Evolutionary conservation across 2,113 vertebrate species (phyloP), one percentile per base, ranked within the genome.

Genomic region (Rattus rattus): DNA sequence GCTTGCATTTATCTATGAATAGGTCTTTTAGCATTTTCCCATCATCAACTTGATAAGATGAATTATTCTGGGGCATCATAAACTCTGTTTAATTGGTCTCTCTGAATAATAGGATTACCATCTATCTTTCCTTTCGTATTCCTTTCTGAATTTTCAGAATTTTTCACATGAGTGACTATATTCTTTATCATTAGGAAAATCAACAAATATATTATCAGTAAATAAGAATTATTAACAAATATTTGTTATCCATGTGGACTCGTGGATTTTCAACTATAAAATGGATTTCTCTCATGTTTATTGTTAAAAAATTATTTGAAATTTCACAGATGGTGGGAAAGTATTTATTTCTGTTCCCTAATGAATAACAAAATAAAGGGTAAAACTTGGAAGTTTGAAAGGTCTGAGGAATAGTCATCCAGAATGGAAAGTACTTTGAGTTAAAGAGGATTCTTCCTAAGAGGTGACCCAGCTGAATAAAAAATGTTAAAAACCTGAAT

Each of bases 401-500:
- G 67, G 67, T 52, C 88, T 80, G 94, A 76, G 65, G 1, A 61
- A 17, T 39, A 67, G 56, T 39, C 52, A 54, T 92, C 70, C 33
- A 8, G 70, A 77, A 93, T 70, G 89, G 52, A 92, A 95, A 63
- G 52, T 76, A 28, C 70, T 92, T 86, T 91, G 43, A 63, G 39
- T 76, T 80, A 80, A 90, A 47, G 59, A 63, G 75, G 28, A n/a
- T 94, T 93, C 85, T 22, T 36, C 20, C 36, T 91, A 93, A 96
- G 43, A 97, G 20, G 30, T 67, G 88, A 87, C 43, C 22, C 16
- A 86, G 49, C 94, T 67, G 85, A 91, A 94, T 63, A 13, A 94
- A 67, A 94, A 88, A n/a, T 43, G 63, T 69, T 47, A 94, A 92
- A 69, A 95, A 91, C 81, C 81, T 91, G 75, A 28, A 69, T 93